A percentile compares a stretch with the other conserved stretches of the same genome.
Evolutionary conservation across 2,797 vertebrate genomes (phyloP).

Genomic region (Micrastur ruficollis): DNA sequence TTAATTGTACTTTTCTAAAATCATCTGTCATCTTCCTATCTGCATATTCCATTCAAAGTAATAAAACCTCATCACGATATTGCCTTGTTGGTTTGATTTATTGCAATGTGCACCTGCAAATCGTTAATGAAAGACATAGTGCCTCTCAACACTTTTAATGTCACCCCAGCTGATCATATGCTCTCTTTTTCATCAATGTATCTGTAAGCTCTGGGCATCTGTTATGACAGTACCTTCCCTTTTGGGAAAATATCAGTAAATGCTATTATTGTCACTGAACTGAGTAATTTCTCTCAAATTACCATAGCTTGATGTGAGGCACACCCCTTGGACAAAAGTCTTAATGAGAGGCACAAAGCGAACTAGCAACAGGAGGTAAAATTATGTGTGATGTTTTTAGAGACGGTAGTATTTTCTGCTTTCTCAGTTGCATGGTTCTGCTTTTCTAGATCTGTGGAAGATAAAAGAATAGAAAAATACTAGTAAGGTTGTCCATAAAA

Average conservation of each 20-base stretch:
- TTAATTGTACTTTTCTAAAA: conserved; percentile 38
- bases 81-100: background rate
- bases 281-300: background rate
- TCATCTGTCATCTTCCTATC: conserved; percentile 36
- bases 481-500: background rate
- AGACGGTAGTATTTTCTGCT: background rate
- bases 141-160: conserved; percentile 11
- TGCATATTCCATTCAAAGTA: conserved; percentile 4
- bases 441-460: background rate
- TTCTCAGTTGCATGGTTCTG: background rate
- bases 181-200: background rate
- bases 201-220: background rate
- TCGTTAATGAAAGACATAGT: background rate
- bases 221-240: conserved; percentile 29
- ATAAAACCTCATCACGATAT: background rate
- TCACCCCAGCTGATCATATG: background rate
- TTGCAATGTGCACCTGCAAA: conserved; percentile 13
- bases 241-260: conserved; percentile 1
- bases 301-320: background rate
- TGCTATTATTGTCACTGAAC: background rate
- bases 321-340: background rate
- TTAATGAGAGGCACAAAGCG: background rate
- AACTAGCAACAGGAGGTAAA: background rate
- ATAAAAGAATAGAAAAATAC: background rate
- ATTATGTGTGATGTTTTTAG: background rate